These are phyloP conservation scores for Vanacampus margaritifer DNA, from an alignment of 2,113 vertebrate genomes.

Conservation along the genomic window DNA sequence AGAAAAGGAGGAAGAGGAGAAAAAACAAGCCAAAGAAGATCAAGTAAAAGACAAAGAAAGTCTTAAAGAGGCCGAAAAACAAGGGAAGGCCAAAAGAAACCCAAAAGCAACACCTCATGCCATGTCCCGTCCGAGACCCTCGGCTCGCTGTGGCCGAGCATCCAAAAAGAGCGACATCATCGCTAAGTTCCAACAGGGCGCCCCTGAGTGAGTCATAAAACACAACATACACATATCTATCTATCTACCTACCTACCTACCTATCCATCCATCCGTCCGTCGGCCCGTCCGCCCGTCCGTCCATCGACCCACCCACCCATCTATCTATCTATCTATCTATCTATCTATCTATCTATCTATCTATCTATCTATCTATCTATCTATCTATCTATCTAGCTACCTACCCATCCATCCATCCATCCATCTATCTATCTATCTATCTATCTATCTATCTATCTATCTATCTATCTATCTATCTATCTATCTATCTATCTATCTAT, in stretches of 20 bases:
- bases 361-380: background rate
- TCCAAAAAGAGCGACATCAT: constrained; percentile 68
- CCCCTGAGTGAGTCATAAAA: constrained; percentile 65
- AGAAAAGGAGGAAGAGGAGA: constrained; percentile 34
- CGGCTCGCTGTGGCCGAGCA: constrained; percentile 50
- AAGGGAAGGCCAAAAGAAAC: constrained; percentile 54
- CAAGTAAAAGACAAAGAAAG: constrained; percentile 49
- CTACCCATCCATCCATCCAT: background rate
- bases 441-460: background rate
- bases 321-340: background rate
- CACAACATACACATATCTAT: background rate
- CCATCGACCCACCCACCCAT: background rate
- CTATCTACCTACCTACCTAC: background rate
- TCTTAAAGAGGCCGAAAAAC: constrained; percentile 53
- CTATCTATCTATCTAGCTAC: background rate
- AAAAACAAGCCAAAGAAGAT: constrained; percentile 34
- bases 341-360: too few species aligned
- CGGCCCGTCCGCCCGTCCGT: too few species aligned
- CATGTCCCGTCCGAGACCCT: constrained; percentile 49
- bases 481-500: background rate
- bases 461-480: background rate
- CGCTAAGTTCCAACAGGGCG: constrained; percentile 74
- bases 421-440: background rate
- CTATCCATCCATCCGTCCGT: too few species aligned
- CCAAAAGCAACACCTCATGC: constrained; percentile 28